Base-by-base conservation (phyloP, 1,140 invertebrate genomes). In the Penaeus vannamei region DNA sequence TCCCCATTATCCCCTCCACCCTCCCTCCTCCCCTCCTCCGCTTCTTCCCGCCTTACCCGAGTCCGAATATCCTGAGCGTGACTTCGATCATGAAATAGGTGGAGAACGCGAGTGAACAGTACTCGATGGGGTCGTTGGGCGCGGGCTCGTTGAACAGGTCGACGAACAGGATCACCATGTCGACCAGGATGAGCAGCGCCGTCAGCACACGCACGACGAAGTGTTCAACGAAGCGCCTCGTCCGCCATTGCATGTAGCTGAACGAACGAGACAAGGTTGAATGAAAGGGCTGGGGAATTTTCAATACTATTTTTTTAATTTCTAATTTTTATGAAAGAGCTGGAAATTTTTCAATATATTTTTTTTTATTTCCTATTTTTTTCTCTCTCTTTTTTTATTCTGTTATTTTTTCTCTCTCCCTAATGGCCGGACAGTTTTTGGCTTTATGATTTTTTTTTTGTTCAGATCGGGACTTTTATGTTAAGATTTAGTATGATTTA, bases 21-120 rank as follows among this genome's bases (percentile, higher is more conserved):
- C 36, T 42, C 36, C 36, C 1, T 5, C 36, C 3, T 42, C 3
- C 4, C 36, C 36, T 42, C 36, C 36, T 7, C 8, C 36, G 4
- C 36, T 42, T 7, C 3, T 5, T 42, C 36, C 17, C 7, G 12
- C 53, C 87, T 64, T 46, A 89, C 87, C 87, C 87, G n/a, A 89
- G 62, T 8, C 87, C 87, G 84, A 87, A 90, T 87, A 94, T 93
- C 90, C 93, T 91, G n/a, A 93, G 90, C 79, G 86, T 86, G 29
- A 94, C 91, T 92, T 94, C 93, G 3, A 94, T 62, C 10, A 94
- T 89, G 87, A 94, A 94, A 88, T 93, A 93, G 66, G 91, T 92
- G 69, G 93, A 93, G 90, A 94, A 93, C 84, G 93, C 91, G 72
- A 94, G 92, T 19, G 87, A 89, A 46, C 87, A 89, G 60, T 84